Conservation (phyloP, 2,113 vertebrate species). For the Engraulis encrasicolus region DNA sequence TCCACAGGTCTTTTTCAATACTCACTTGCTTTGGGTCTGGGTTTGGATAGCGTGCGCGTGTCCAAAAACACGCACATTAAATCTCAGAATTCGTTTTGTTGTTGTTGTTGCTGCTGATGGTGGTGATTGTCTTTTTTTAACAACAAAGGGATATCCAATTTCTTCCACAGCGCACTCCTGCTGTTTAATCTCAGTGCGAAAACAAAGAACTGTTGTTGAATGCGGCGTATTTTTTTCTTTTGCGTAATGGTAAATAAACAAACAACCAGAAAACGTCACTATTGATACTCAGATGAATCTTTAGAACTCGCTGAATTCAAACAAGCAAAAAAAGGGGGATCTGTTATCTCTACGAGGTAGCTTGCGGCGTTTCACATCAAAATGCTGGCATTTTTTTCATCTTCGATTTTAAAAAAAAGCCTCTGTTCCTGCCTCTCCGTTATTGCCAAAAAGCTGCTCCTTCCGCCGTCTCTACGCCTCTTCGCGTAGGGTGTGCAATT, state of each 20-base stretch:
- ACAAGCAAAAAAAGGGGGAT: constrained; percentile 57
- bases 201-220: constrained; percentile 47
- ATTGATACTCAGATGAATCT: neutral
- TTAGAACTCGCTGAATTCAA: constrained; percentile 65
- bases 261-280: neutral
- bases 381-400: constrained; percentile 42
- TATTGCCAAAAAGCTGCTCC: constrained; percentile 64
- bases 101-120: constrained; percentile 34
- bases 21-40: constrained; percentile 73
- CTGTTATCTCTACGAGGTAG: constrained; percentile 53
- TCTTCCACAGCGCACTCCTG: constrained; percentile 40
- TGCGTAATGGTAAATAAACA: constrained; percentile 45
- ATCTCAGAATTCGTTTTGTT: constrained; percentile 63
- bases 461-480: constrained; percentile 65
- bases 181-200: neutral
- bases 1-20: constrained; percentile 54
- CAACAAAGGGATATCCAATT: constrained; percentile 64
- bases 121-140: constrained; percentile 42
- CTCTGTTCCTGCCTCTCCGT: constrained; percentile 64
- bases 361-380: constrained; percentile 16
- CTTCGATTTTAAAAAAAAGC: constrained; percentile 55
- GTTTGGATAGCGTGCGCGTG: constrained; percentile 67
- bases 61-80: constrained; percentile 65
- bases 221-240: constrained; percentile 36
- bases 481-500: constrained; percentile 55